Conservation (phyloP, 2,113 vertebrate genomes). For the Megaptera novaeangliae region DNA sequence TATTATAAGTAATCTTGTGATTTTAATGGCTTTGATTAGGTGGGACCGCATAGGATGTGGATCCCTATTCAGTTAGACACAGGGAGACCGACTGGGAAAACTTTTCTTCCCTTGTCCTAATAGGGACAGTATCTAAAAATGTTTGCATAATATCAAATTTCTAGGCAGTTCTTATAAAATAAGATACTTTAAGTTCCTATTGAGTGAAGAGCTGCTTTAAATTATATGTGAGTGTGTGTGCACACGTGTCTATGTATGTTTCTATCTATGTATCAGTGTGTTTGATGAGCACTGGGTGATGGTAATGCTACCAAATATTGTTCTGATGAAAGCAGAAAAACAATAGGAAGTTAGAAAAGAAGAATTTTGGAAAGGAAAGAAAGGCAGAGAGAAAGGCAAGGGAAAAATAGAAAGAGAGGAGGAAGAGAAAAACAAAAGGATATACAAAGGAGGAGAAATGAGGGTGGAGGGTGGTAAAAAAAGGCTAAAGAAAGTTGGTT, state of each 20-base stretch:
- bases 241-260: neutral
- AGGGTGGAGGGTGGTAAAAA: neutral
- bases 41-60: neutral
- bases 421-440: neutral
- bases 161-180: neutral
- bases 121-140: neutral
- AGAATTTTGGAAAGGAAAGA: neutral
- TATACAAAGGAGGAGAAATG: neutral
- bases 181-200: neutral
- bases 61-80: neutral
- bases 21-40: neutral
- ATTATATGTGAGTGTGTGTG: neutral
- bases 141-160: neutral
- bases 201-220: neutral
- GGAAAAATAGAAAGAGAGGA: neutral
- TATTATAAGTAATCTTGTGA: neutral
- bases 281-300: neutral
- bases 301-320: neutral
- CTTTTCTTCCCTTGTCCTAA: neutral
- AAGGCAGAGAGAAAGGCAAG: neutral
- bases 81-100: neutral
- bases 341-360: neutral
- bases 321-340: neutral
- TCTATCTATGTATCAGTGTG: neutral
- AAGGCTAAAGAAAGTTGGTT: neutral